phyloP scores from a whole-genome alignment of 2,113 vertebrate genomes.

The Dipodomys ordii region DNA sequence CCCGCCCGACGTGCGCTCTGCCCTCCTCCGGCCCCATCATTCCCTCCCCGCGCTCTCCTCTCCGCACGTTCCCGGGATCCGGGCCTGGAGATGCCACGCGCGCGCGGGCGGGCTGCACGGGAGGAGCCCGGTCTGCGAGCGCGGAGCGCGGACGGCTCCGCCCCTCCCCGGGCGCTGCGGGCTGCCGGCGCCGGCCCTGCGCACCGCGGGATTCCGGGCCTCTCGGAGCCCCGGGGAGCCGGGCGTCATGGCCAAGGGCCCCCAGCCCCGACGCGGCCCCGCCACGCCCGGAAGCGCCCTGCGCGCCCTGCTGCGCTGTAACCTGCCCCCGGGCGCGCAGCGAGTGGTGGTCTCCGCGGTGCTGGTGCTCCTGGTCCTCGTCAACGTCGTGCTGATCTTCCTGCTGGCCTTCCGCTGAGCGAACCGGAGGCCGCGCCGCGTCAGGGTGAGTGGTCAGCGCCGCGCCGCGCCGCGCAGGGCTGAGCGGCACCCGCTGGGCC shows the following conservation, averaged over 20 bases:
- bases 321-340: conserved; percentile 96
- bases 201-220: conserved; percentile 38
- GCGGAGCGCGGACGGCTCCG: conserved; percentile 7
- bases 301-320: conserved; percentile 94
- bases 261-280: conserved; percentile 85
- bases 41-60: background rate
- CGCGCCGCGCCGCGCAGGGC: background rate
- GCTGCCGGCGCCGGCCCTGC: conserved; percentile 8
- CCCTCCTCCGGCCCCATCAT: background rate
- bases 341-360: conserved; percentile 96
- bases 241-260: conserved; percentile 87
- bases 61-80: background rate
- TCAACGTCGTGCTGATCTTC: conserved; percentile 98
- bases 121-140: background rate
- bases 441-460: conserved; percentile 63
- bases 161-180: background rate
- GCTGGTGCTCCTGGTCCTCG: conserved; percentile 97
- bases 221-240: background rate
- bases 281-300: conserved; percentile 86
- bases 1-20: background rate
- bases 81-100: background rate
- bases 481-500: conserved; percentile 46
- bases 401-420: conserved; percentile 96
- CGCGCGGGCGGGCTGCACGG: background rate
- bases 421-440: conserved; percentile 66